These are phyloP conservation scores for Columba livia DNA, from an alignment of 2,113 vertebrate genomes.

Conservation along the genomic window DNA sequence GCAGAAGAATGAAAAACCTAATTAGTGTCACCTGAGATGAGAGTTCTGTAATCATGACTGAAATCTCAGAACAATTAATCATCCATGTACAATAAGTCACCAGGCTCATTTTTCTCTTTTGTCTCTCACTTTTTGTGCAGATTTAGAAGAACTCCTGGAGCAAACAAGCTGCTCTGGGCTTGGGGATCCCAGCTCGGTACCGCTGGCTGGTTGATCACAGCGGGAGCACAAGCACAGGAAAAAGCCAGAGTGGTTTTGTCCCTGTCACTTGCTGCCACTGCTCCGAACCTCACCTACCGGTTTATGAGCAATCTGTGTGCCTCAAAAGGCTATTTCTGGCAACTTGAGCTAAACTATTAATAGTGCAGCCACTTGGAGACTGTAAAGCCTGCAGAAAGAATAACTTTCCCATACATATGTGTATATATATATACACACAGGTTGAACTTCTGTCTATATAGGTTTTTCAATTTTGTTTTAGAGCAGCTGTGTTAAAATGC, in stretches of 20 bases:
- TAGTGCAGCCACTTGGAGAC: background rate
- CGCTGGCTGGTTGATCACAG: background rate
- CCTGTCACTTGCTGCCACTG: background rate
- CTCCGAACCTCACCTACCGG: background rate
- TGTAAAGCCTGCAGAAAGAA: background rate
- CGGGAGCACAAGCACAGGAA: background rate
- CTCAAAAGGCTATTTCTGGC: background rate
- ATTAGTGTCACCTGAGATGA: background rate
- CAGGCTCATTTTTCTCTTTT: background rate
- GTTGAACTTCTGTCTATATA: background rate
- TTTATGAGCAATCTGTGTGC: background rate
- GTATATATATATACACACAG: background rate
- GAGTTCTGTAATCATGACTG: background rate
- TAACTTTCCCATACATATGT: background rate
- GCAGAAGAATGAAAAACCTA: constrained; percentile 15
- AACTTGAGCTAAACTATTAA: background rate
- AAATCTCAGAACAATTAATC: constrained; percentile 40
- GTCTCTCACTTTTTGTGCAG: background rate
- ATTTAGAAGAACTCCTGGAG: background rate
- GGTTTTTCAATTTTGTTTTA: background rate
- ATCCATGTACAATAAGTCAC: background rate
- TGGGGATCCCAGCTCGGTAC: background rate
- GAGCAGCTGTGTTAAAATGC: background rate
- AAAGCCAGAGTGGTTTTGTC: background rate
- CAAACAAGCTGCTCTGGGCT: background rate